Percentiles rank a stretch among this genome's conserved stretches.
These are phyloP conservation scores for Zenarchopterus dispar DNA, from an alignment of 2,797 vertebrate species.

Conservation along the genomic window DNA sequence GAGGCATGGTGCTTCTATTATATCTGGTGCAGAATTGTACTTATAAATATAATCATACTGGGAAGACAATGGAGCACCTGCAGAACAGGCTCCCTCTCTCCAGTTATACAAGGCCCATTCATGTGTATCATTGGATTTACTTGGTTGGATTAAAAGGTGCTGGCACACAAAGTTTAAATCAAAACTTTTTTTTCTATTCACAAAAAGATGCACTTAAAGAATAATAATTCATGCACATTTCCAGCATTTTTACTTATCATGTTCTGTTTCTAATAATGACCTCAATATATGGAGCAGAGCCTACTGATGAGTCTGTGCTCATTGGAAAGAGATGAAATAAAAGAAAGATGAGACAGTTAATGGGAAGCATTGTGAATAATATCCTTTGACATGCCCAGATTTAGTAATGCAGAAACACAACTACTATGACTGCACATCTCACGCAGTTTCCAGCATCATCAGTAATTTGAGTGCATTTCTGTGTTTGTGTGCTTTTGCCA, in stretches of 20 bases:
- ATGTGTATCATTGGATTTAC: constrained; percentile 25
- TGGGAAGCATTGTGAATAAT: constrained; percentile 52
- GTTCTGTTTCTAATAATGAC: constrained; percentile 21
- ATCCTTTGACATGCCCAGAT: constrained; percentile 58
- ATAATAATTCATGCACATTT: constrained; percentile 25
- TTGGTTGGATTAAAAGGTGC: constrained; percentile 19
- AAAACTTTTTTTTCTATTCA: constrained; percentile 8
- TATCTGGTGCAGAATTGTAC: constrained; percentile 32
- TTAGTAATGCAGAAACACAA: constrained; percentile 46
- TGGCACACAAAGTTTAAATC: background rate
- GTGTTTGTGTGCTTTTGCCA: constrained; percentile 9
- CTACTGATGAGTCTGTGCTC: constrained; percentile 36
- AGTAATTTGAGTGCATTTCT: constrained; percentile 4
- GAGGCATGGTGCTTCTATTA: constrained; percentile 30
- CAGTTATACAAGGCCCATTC: constrained; percentile 9
- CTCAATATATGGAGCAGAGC: constrained; percentile 17
- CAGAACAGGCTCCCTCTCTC: constrained; percentile 17
- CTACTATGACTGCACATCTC: constrained; percentile 24
- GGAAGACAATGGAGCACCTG: constrained; percentile 33
- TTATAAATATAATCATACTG: constrained; percentile 38
- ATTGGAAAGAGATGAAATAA: constrained; percentile 44
- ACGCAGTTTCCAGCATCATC: constrained; percentile 16
- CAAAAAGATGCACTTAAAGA: constrained; percentile 7
- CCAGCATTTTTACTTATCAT: constrained; percentile 22
- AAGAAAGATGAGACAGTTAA: constrained; percentile 69